Evolutionary conservation across 1,140 invertebrate genomes (phyloP).

Genomic region (Berghia stephanieae): DNA sequence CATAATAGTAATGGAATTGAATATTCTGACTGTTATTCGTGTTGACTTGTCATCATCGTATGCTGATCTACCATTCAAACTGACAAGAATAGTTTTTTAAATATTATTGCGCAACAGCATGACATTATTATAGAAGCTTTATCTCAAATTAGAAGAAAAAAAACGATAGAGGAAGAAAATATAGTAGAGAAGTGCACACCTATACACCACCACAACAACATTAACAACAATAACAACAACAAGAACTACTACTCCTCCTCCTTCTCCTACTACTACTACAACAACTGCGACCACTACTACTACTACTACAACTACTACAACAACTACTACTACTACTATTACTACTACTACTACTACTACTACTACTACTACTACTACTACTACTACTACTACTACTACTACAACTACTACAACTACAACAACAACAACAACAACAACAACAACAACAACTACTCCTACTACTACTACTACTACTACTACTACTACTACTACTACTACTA

Average conservation of each 20-base stretch:
- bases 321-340: not conserved
- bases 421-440: not conserved
- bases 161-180: too few relatives aligned
- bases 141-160: too few relatives aligned
- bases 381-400: not conserved
- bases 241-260: not conserved
- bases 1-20: too few relatives aligned
- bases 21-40: too few relatives aligned
- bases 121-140: too few relatives aligned
- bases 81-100: too few relatives aligned
- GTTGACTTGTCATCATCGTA: too few relatives aligned
- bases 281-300: not conserved
- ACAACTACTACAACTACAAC: conserved; percentile 7
- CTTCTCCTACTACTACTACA: not conserved
- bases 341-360: not conserved
- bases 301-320: conserved; percentile 7
- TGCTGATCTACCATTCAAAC: too few relatives aligned
- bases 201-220: not conserved
- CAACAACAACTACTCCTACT: not conserved
- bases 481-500: conserved; percentile 18
- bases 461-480: conserved; percentile 17
- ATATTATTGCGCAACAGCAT: too few relatives aligned
- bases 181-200: too few relatives aligned
- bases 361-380: not conserved
- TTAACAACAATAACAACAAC: not conserved